These are phyloP conservation scores for Drosophila meridionalis DNA, from an alignment of 2,888 invertebrate genomes.

Conservation along the genomic window DNA sequence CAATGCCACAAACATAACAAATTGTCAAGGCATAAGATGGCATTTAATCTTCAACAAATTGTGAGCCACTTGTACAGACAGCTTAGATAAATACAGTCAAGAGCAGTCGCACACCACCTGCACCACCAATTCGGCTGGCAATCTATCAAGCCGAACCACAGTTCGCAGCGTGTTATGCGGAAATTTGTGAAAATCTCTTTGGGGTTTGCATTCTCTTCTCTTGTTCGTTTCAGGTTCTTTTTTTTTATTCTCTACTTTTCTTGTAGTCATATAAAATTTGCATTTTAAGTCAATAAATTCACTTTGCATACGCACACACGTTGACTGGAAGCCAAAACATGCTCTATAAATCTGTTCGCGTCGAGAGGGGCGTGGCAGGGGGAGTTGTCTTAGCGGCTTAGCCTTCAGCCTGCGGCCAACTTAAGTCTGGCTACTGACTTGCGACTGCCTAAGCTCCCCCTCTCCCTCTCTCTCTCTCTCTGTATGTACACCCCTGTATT, in stretches of 20 bases:
- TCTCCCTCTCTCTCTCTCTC: neutral
- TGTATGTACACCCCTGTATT: slow-evolving; percentile 33
- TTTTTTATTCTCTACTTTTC: slow-evolving; percentile 7
- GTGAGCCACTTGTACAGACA: slow-evolving; percentile 77
- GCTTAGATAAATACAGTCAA: slow-evolving; percentile 74
- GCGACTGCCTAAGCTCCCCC: slow-evolving; percentile 14
- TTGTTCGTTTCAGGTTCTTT: slow-evolving; percentile 9
- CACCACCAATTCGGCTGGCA: slow-evolving; percentile 46
- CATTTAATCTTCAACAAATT: slow-evolving; percentile 80
- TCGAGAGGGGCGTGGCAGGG: slow-evolving; percentile 3
- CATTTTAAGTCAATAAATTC: slow-evolving; percentile 85
- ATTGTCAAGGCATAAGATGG: slow-evolving; percentile 79
- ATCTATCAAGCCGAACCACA: slow-evolving; percentile 67
- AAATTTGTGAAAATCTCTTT: slow-evolving; percentile 77
- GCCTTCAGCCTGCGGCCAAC: slow-evolving; percentile 44
- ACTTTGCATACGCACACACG: slow-evolving; percentile 81
- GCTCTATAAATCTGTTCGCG: slow-evolving; percentile 77
- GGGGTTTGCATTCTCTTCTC: slow-evolving; percentile 27
- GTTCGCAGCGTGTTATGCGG: slow-evolving; percentile 69
- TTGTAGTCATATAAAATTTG: slow-evolving; percentile 78
- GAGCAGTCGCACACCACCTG: slow-evolving; percentile 23
- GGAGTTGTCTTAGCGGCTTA: slow-evolving; percentile 52
- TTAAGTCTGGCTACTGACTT: slow-evolving; percentile 55
- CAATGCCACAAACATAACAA: slow-evolving; percentile 60
- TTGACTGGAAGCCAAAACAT: slow-evolving; percentile 65